A percentile compares a stretch with the other conserved stretches of the same genome.
phyloP scores from a whole-genome alignment of 2,113 vertebrate genomes.

The Theristicus caerulescens region DNA sequence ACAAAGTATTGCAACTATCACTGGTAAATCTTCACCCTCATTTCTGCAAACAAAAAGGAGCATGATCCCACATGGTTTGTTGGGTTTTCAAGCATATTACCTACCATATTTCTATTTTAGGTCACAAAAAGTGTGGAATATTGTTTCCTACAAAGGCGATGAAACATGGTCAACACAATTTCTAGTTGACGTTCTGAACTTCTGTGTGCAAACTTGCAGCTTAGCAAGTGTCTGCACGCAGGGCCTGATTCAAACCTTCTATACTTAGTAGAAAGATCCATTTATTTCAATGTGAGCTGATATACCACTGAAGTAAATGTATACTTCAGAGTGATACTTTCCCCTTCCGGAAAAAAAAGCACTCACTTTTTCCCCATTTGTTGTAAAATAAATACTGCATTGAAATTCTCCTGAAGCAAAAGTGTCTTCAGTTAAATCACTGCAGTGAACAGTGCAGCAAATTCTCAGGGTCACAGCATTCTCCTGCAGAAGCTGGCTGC shows the following conservation, averaged over 20 bases:
- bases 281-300: background rate
- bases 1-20: background rate
- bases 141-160: background rate
- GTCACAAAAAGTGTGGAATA: background rate
- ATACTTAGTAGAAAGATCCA: background rate
- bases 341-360: background rate
- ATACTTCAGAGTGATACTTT: background rate
- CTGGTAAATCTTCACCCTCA: background rate
- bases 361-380: background rate
- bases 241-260: background rate
- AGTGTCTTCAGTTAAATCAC: background rate
- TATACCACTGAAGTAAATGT: background rate
- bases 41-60: background rate
- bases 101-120: background rate
- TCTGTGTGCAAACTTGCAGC: background rate
- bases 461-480: background rate
- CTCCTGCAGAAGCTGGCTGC: too few species aligned
- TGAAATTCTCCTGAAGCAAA: background rate
- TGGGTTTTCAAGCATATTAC: background rate
- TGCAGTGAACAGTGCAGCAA: background rate
- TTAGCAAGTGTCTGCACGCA: background rate
- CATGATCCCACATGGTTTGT: fast-evolving
- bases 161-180: background rate
- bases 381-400: background rate
- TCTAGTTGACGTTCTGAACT: background rate